phyloP scores from a whole-genome alignment of 1,140 invertebrate species.

The Megathymus violae region DNA sequence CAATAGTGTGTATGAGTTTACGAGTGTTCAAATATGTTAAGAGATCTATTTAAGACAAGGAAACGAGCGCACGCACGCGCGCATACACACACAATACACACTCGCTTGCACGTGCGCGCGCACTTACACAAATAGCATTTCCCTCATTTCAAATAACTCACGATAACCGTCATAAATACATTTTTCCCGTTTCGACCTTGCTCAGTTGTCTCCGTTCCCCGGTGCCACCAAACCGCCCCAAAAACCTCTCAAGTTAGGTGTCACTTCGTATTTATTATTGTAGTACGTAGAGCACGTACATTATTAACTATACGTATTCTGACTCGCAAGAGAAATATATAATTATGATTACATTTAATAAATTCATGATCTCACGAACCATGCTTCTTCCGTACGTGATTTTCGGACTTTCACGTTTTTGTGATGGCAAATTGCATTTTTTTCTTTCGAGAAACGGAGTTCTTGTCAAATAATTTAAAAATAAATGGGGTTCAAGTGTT shows the following conservation, averaged over 20 bases:
- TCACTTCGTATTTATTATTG: slow-evolving; percentile 6
- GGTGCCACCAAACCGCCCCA: not conserved
- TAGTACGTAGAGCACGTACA: not conserved
- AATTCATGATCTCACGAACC: not conserved
- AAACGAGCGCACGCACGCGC: too few species aligned
- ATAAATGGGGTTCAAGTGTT: too few species aligned
- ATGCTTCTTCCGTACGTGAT: not conserved
- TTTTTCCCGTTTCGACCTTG: not conserved
- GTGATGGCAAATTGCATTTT: not conserved
- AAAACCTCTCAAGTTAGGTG: not conserved
- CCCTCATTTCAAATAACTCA: too few species aligned
- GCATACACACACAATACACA: too few species aligned
- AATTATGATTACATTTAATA: not conserved
- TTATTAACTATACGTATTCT: slow-evolving; percentile 1
- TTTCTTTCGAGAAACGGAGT: too few species aligned
- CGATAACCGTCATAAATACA: too few species aligned
- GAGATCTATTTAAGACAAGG: too few species aligned
- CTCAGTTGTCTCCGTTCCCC: not conserved
- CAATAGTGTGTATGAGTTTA: too few species aligned
- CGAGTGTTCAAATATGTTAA: too few species aligned
- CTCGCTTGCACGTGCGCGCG: too few species aligned
- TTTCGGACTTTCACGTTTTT: not conserved
- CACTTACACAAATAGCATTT: too few species aligned
- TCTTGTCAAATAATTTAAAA: too few species aligned
- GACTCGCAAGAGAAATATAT: not conserved